These are phyloP conservation scores for Bacillus rossius DNA, from an alignment of 1,140 invertebrate genomes.

Conservation along the genomic window DNA sequence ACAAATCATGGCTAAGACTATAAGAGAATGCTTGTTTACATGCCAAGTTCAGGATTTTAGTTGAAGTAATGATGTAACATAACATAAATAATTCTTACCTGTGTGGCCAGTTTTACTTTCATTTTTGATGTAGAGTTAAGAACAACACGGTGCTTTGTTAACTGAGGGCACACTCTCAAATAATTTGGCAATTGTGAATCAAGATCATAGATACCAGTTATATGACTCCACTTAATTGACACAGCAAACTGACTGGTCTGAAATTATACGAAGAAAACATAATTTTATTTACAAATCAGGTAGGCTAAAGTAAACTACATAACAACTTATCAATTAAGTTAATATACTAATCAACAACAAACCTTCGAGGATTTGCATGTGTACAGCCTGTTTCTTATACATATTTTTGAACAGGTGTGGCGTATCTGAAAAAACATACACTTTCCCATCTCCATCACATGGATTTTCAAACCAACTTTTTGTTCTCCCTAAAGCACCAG, in stretches of 20 bases:
- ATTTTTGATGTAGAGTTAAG: not conserved
- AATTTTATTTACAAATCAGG: not conserved
- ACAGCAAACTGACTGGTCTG: too few species aligned
- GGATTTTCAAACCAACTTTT: conserved; percentile 15
- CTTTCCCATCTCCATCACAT: conserved; percentile 3
- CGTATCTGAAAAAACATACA: conserved; percentile 18
- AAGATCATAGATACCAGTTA: not conserved
- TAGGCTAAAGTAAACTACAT: not conserved
- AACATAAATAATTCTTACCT: not conserved
- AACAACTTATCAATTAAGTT: too few species aligned
- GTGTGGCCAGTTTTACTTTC: not conserved
- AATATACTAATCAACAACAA: too few species aligned
- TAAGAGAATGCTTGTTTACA: too few species aligned
- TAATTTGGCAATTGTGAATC: not conserved
- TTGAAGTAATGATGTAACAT: too few species aligned
- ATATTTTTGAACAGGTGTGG: conserved; percentile 16
- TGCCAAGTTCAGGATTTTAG: too few species aligned
- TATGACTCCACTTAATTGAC: not conserved
- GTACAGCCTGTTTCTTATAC: not conserved
- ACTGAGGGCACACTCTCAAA: too few species aligned
- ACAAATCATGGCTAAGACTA: too few species aligned
- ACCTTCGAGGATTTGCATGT: too few species aligned
- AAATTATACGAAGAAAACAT: not conserved
- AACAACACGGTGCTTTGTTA: not conserved
- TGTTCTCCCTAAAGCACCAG: not conserved